These are phyloP conservation scores for Deroptyus accipitrinus DNA, from an alignment of 2,113 vertebrate genomes.

Conservation along the genomic window DNA sequence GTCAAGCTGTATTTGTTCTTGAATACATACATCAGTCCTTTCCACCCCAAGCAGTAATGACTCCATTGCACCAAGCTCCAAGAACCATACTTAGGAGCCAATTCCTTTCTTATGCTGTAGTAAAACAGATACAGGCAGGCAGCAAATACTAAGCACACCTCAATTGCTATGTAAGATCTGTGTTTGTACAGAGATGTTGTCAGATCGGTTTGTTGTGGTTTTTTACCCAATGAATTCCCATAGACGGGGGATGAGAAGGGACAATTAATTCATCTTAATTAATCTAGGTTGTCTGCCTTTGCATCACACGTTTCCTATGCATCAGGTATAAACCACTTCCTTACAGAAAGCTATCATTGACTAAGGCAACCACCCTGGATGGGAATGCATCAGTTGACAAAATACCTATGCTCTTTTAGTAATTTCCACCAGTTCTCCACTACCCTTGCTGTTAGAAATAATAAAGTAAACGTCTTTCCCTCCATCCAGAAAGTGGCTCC, in stretches of 20 bases:
- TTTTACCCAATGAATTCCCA: not conserved
- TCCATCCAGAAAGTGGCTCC: not conserved
- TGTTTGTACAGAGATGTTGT: not conserved
- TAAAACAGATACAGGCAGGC: not conserved
- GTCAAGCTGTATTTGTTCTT: slow-evolving; percentile 36
- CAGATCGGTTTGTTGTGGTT: not conserved
- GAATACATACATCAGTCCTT: slow-evolving; percentile 5
- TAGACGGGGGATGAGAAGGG: not conserved
- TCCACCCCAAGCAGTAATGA: not conserved
- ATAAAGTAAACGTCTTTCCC: not conserved
- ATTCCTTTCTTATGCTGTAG: not conserved
- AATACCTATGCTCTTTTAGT: not conserved
- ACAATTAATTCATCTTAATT: not conserved
- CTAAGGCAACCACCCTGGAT: not conserved
- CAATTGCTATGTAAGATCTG: no score
- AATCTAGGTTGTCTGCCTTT: not conserved
- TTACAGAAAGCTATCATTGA: not conserved
- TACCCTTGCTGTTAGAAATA: not conserved
- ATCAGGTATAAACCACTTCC: not conserved
- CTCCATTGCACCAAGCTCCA: not conserved
- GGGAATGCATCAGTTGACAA: not conserved
- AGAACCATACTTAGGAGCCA: not conserved
- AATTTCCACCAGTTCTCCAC: not conserved
- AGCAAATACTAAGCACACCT: not conserved
- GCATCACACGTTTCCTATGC: not conserved